Evolutionary conservation across 2,113 vertebrate genomes (phyloP).

Genomic region (Pollachius pollachius): DNA sequence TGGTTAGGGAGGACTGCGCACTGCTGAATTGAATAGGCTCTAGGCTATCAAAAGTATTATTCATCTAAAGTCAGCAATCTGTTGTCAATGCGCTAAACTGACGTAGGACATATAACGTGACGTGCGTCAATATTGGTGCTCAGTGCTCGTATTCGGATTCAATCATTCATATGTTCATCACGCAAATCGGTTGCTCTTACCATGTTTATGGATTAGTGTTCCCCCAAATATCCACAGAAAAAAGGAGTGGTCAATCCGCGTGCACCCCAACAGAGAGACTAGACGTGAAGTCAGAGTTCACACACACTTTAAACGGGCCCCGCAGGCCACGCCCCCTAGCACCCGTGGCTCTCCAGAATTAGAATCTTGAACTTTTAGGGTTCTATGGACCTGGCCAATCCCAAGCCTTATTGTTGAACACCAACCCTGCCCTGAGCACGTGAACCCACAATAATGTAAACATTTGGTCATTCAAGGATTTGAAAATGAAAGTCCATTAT

Average conservation of each 20-base stretch:
- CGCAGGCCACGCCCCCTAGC: conserved; percentile 68
- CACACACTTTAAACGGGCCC: conserved; percentile 73
- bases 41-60: no score
- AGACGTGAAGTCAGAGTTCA: conserved; percentile 73
- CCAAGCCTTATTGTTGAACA: conserved; percentile 24
- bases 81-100: no score
- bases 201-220: conserved; percentile 75
- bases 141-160: no score
- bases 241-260: conserved; percentile 77
- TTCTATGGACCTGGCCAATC: conserved; percentile 44
- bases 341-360: conserved; percentile 73
- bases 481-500: no score
- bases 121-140: no score
- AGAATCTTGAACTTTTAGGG: conserved; percentile 81
- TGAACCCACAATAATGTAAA: background rate
- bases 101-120: no score
- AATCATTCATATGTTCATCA: no score
- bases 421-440: conserved; percentile 64
- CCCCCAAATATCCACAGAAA: conserved; percentile 70
- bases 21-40: no score
- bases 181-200: conserved; percentile 59
- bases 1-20: no score
- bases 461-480: no score
- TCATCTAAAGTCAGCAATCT: no score
- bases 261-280: conserved; percentile 78